Evolutionary conservation across 2,113 vertebrate genomes (phyloP).

Genomic region (Zosterops pallidus): DNA sequence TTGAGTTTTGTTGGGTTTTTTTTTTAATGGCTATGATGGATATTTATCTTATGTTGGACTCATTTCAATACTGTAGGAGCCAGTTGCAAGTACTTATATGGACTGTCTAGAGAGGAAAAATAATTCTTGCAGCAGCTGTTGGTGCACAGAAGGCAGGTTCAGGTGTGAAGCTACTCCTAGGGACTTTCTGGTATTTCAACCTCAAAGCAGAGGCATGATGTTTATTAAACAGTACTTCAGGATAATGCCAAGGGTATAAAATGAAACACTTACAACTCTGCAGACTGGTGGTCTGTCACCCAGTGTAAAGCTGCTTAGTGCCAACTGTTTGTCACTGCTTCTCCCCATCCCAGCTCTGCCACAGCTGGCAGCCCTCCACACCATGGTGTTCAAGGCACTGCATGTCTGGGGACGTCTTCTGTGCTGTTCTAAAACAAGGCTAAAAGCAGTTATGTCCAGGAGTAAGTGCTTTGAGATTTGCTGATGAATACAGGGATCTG

Average conservation of each 20-base stretch:
- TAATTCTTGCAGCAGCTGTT: not conserved
- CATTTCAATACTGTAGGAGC: not conserved
- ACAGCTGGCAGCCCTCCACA: not conserved
- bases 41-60: not conserved
- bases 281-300: not conserved
- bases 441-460: not conserved
- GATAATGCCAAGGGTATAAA: not conserved
- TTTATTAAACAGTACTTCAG: not conserved
- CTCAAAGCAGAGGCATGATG: not conserved
- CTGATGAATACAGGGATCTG: not conserved
- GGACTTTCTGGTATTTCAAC: not conserved
- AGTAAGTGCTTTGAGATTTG: not conserved
- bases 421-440: not conserved
- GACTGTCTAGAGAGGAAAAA: not conserved
- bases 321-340: not conserved
- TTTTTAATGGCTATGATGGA: not conserved
- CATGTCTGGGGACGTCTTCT: not conserved
- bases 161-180: not conserved
- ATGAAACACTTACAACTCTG: not conserved
- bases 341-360: not conserved
- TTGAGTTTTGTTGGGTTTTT: not conserved
- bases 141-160: not conserved
- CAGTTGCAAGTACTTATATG: not conserved
- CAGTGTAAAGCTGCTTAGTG: not conserved
- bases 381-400: rapidly evolving